These are phyloP conservation scores for Melinopterus prodromus DNA, from an alignment of 2,888 invertebrate genomes.

Conservation along the genomic window DNA sequence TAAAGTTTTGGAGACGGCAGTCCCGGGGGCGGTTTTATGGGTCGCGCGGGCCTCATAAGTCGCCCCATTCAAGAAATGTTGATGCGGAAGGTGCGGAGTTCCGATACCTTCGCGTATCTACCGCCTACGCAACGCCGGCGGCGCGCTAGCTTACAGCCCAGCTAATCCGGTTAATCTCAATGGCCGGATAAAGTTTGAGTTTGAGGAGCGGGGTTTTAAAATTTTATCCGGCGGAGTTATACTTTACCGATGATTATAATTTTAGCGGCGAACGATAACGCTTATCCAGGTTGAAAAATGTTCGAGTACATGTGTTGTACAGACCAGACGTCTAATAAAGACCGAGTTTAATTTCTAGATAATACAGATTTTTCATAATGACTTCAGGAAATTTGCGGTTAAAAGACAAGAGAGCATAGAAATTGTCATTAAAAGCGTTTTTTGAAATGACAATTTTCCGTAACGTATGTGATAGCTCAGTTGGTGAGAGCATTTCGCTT, in stretches of 20 bases:
- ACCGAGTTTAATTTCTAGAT: not conserved
- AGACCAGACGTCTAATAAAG: not conserved
- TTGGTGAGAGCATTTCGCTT: no score
- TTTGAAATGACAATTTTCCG: no score
- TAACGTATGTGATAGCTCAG: no score
- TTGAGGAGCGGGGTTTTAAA: not conserved
- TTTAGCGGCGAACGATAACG: not conserved
- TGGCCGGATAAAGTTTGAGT: not conserved
- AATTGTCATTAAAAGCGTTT: no score
- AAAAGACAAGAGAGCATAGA: no score
- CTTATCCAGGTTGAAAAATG: not conserved
- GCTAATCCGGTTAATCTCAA: not conserved
- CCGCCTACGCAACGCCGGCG: not conserved
- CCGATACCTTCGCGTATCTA: not conserved
- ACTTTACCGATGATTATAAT: not conserved
- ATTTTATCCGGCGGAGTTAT: not conserved
- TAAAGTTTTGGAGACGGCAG: conserved; percentile 17
- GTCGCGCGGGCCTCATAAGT: conserved; percentile 15
- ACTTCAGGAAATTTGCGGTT: no score
- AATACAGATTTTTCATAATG: no score
- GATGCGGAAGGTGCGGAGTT: not conserved
- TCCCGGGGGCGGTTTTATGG: conserved; percentile 19
- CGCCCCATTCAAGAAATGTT: not conserved
- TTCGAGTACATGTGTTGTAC: not conserved
- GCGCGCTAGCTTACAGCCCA: not conserved